A percentile compares a stretch with the other conserved stretches of the same genome.
Conservation (phyloP, 2,797 vertebrate genomes). For the Chrysocyon brachyurus region DNA sequence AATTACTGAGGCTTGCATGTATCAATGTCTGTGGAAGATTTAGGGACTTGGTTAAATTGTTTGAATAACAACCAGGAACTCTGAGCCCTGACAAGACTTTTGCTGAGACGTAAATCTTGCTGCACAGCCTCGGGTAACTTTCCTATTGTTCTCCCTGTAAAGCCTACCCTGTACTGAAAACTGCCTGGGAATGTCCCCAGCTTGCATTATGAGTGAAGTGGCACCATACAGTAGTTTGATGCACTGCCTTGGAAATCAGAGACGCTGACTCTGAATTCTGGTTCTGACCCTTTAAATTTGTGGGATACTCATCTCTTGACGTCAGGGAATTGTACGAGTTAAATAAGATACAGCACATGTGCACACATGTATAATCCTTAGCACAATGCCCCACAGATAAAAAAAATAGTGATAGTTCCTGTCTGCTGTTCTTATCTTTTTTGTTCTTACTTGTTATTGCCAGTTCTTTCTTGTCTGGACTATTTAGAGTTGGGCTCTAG, state of each 20-base stretch:
- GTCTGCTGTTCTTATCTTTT: background rate
- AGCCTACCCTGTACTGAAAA: background rate
- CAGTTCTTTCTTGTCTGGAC: slow-evolving; percentile 2
- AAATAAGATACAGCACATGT: background rate
- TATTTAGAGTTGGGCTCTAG: background rate
- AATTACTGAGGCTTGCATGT: background rate
- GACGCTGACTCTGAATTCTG: background rate
- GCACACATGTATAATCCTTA: background rate
- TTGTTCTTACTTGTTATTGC: background rate
- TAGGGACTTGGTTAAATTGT: background rate
- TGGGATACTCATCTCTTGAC: background rate
- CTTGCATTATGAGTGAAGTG: background rate
- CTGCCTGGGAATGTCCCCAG: background rate
- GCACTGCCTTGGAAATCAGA: background rate
- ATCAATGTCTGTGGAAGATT: background rate
- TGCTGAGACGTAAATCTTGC: background rate
- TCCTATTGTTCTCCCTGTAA: background rate
- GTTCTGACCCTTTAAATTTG: background rate
- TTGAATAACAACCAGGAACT: background rate
- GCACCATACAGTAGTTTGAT: background rate
- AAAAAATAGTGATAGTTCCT: background rate
- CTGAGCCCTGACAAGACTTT: background rate
- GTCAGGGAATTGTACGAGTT: background rate
- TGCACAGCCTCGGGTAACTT: background rate
- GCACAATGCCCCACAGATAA: background rate